phyloP scores from a whole-genome alignment of 1,140 invertebrate genomes.

The Camponotus vicinus region DNA sequence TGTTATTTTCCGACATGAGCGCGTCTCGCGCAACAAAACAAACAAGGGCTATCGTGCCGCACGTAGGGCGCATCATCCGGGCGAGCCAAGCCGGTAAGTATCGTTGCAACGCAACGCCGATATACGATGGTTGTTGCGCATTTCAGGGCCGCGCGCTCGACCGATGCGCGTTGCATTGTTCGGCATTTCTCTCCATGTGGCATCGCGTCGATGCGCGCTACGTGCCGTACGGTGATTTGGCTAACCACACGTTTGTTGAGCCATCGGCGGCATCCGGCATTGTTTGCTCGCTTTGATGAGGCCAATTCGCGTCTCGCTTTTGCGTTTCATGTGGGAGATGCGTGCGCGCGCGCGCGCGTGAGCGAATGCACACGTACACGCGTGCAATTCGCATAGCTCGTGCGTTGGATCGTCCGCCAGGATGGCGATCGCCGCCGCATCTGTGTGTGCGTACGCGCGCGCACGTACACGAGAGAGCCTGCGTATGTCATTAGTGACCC shows the following conservation, averaged over 20 bases:
- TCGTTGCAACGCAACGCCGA: conserved; percentile 18
- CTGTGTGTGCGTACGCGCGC: not conserved
- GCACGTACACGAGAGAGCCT: conserved; percentile 60
- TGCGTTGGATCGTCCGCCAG: not conserved
- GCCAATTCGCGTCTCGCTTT: conserved; percentile 85
- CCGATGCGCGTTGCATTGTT: conserved; percentile 66
- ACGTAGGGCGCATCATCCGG: conserved; percentile 29
- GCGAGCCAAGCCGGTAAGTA: conserved; percentile 30
- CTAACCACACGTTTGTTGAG: conserved; percentile 86
- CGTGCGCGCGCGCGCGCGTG: conserved; percentile 5
- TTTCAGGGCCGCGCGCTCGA: conserved; percentile 20
- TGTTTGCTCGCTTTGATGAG: conserved; percentile 86
- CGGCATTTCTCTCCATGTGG: conserved; percentile 74
- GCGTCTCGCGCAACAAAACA: conserved; percentile 57
- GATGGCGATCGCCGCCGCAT: not conserved
- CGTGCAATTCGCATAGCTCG: not conserved
- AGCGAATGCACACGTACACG: not conserved
- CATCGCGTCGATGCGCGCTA: conserved; percentile 70
- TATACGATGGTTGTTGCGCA: conserved; percentile 2
- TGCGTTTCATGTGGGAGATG: conserved; percentile 74
- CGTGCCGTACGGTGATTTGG: conserved; percentile 84
- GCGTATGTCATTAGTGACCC: conserved; percentile 85
- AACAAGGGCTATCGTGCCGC: conserved; percentile 62
- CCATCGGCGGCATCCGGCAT: conserved; percentile 83
- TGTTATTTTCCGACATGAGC: conserved; percentile 60